Evolutionary conservation across 2,888 invertebrate species (phyloP).

Genomic region (Lordiphosa fenestrarum): DNA sequence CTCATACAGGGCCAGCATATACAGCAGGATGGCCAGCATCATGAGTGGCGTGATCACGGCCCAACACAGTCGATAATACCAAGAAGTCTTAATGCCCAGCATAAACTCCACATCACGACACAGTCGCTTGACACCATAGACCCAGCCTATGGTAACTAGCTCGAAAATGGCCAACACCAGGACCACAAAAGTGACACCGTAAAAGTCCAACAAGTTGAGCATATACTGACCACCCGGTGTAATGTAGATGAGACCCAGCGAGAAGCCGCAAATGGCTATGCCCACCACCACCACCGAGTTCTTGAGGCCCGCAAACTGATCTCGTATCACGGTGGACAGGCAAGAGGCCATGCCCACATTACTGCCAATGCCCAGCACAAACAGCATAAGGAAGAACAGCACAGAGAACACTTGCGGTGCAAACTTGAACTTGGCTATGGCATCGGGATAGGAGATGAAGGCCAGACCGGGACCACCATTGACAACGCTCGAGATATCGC

Average conservation of each 20-base stretch:
- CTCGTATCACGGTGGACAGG: conserved; percentile 81
- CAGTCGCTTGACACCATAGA: conserved; percentile 87
- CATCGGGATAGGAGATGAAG: conserved; percentile 87
- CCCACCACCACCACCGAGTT: conserved; percentile 82
- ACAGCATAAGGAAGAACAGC: conserved; percentile 83
- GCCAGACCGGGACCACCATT: conserved; percentile 89
- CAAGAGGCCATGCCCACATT: conserved; percentile 81
- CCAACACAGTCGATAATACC: conserved; percentile 92
- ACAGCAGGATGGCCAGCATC: conserved; percentile 86
- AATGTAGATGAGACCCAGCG: conserved; percentile 83
- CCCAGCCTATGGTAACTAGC: conserved; percentile 87
- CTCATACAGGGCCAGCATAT: conserved; percentile 84
- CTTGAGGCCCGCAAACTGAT: conserved; percentile 78
- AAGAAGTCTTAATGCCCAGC: conserved; percentile 84
- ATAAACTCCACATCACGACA: conserved; percentile 89
- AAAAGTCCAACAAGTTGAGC: conserved; percentile 86
- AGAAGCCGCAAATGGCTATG: conserved; percentile 81
- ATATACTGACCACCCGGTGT: conserved; percentile 88
- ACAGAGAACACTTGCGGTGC: conserved; percentile 82
- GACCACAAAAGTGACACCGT: conserved; percentile 88
- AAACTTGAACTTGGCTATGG: conserved; percentile 81
- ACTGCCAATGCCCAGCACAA: conserved; percentile 82
- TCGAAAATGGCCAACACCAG: conserved; percentile 85
- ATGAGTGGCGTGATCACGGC: conserved; percentile 86
- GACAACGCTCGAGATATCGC: conserved; percentile 85